A percentile compares a stretch with the other conserved stretches of the same genome.
Evolutionary conservation across 2,113 vertebrate species (phyloP).

Genomic region (Synchiropus splendidus): DNA sequence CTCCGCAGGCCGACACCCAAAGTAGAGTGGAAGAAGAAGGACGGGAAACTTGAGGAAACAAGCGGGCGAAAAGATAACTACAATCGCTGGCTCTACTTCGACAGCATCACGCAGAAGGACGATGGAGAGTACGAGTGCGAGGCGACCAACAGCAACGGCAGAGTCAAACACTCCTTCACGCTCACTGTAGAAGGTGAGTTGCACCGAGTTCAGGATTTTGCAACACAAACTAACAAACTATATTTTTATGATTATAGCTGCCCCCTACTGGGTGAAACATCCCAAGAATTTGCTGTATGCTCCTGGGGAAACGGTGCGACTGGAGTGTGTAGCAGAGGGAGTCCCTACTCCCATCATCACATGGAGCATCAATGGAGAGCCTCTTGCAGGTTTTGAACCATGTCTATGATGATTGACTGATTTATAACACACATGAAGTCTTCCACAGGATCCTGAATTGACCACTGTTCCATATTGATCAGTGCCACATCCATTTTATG

Average conservation of each 20-base stretch:
- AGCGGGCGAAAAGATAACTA: conserved; percentile 29
- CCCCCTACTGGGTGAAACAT: conserved; percentile 72
- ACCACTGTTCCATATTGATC: no score
- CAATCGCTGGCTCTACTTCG: conserved; percentile 65
- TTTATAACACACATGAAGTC: no score
- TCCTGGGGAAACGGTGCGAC: conserved; percentile 70
- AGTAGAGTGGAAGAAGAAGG: conserved; percentile 70
- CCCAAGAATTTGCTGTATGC: conserved; percentile 63
- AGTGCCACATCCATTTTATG: no score
- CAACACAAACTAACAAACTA: no score
- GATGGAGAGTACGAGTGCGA: conserved; percentile 79
- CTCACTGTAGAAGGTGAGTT: conserved; percentile 75
- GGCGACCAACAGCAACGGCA: conserved; percentile 64
- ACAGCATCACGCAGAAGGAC: conserved; percentile 54
- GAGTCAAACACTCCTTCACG: conserved; percentile 48
- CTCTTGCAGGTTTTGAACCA: conserved; percentile 58
- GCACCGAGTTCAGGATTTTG: neutral
- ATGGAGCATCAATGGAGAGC: conserved; percentile 78
- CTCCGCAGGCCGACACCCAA: conserved; percentile 72
- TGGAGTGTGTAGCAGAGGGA: conserved; percentile 75
- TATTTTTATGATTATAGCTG: conserved; percentile 54
- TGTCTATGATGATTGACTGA: no score
- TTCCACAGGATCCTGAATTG: no score
- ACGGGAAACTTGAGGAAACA: conserved; percentile 40
- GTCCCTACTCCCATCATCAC: conserved; percentile 68